phyloP scores from a whole-genome alignment of 2,888 invertebrate species.

The Celastrina argiolus region DNA sequence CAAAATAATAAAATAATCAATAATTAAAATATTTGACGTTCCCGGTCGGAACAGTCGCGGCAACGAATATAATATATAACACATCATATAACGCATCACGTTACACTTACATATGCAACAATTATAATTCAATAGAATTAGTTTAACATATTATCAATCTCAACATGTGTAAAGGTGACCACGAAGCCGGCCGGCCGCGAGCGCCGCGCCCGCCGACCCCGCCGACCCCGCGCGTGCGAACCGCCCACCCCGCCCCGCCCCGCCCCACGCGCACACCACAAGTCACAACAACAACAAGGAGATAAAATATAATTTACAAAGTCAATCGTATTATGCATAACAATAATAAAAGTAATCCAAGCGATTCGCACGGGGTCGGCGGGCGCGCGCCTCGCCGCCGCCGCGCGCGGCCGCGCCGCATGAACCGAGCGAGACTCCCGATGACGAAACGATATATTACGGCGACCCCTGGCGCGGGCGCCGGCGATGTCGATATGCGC shows the following conservation, averaged over 20 bases:
- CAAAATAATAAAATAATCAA: constrained; percentile 55
- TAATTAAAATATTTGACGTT: constrained; percentile 60
- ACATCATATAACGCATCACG: constrained; percentile 44
- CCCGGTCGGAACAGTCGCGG: constrained; percentile 58
- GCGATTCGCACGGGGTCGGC: constrained; percentile 13
- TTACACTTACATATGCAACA: constrained; percentile 62
- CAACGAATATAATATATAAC: constrained; percentile 53
- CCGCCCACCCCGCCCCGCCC: background rate
- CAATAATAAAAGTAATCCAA: constrained; percentile 7
- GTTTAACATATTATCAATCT: constrained; percentile 74
- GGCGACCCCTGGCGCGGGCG: constrained; percentile 61
- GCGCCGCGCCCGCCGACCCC: constrained; percentile 35
- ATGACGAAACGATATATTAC: constrained; percentile 64
- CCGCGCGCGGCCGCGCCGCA: constrained; percentile 44
- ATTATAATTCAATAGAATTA: constrained; percentile 77
- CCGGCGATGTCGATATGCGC: constrained; percentile 75
- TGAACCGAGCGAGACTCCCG: constrained; percentile 54
- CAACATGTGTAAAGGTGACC: constrained; percentile 76
- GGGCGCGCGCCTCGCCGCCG: constrained; percentile 45
- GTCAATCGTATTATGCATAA: constrained; percentile 20
- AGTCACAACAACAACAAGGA: constrained; percentile 8
- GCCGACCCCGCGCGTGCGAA: constrained; percentile 16
- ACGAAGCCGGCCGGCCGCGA: constrained; percentile 40
- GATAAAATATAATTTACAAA: constrained; percentile 1
- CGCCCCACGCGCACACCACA: background rate